Evolutionary conservation across 2,113 vertebrate genomes (phyloP).

Genomic region (Leucopternis melanops): DNA sequence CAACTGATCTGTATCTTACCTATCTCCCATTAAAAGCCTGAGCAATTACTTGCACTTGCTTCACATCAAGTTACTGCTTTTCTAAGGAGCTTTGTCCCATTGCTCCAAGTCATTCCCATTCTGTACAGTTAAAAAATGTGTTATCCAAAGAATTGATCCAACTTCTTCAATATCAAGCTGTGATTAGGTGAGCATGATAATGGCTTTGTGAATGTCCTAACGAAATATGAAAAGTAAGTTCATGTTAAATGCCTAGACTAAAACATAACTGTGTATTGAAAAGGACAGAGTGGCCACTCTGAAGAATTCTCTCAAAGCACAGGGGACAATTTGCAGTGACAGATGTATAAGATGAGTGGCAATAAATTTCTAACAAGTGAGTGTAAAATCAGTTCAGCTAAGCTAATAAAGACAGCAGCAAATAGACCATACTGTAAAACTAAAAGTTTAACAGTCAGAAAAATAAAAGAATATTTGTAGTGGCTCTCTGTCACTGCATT

Average conservation of each 20-base stretch:
- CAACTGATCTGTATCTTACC: background rate
- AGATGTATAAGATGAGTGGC: background rate
- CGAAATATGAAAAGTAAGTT: background rate
- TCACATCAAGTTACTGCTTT: conserved; percentile 6
- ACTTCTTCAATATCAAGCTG: background rate
- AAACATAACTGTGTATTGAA: background rate
- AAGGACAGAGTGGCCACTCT: rapidly evolving
- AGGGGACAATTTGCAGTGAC: background rate
- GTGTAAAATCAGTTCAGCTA: background rate
- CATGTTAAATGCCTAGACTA: background rate
- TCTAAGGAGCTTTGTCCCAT: background rate
- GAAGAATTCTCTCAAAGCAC: background rate
- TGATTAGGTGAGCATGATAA: background rate
- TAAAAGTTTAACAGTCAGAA: background rate
- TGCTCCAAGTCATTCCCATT: background rate
- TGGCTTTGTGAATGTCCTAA: background rate
- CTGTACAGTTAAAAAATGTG: background rate
- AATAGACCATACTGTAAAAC: background rate
- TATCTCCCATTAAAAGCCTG: background rate
- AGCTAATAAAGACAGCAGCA: background rate
- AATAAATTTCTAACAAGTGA: background rate
- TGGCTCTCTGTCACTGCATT: background rate
- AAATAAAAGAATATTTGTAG: background rate
- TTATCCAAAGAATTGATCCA: background rate
- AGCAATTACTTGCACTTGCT: conserved; percentile 1